These are phyloP conservation scores for Ophraella communa DNA, from an alignment of 2,888 invertebrate genomes.

Conservation along the genomic window DNA sequence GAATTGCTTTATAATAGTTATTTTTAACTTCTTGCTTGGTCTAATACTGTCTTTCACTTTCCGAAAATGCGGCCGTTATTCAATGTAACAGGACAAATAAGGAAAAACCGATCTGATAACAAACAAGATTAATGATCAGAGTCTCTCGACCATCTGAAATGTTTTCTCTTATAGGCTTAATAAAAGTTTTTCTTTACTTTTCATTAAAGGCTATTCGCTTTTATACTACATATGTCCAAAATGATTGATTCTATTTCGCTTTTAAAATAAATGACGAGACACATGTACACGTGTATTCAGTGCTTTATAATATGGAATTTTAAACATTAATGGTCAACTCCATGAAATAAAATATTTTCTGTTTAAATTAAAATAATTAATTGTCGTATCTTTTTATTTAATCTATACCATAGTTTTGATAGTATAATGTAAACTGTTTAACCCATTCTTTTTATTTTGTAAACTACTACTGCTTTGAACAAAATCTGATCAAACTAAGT, in stretches of 20 bases:
- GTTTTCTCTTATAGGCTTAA: constrained; percentile 33
- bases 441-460: too few relatives aligned
- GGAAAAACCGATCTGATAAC: constrained; percentile 45
- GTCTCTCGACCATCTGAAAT: constrained; percentile 27
- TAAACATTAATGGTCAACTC: too few relatives aligned
- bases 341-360: background rate
- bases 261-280: constrained; percentile 18
- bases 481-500: too few relatives aligned
- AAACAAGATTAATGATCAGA: constrained; percentile 44
- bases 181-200: constrained; percentile 34
- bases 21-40: constrained; percentile 1
- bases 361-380: background rate
- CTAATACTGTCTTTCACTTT: constrained; percentile 5
- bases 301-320: background rate
- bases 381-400: too few relatives aligned
- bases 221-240: constrained; percentile 21
- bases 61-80: constrained; percentile 18
- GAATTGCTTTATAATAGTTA: background rate
- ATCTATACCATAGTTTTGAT: too few relatives aligned
- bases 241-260: constrained; percentile 18
- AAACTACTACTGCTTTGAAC: too few relatives aligned
- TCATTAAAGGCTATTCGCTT: constrained; percentile 23
- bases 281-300: background rate
- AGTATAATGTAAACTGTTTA: too few relatives aligned
- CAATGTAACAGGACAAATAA: constrained; percentile 34